phyloP scores from a whole-genome alignment of 2,797 vertebrate species.

The Meriones psammophilus region DNA sequence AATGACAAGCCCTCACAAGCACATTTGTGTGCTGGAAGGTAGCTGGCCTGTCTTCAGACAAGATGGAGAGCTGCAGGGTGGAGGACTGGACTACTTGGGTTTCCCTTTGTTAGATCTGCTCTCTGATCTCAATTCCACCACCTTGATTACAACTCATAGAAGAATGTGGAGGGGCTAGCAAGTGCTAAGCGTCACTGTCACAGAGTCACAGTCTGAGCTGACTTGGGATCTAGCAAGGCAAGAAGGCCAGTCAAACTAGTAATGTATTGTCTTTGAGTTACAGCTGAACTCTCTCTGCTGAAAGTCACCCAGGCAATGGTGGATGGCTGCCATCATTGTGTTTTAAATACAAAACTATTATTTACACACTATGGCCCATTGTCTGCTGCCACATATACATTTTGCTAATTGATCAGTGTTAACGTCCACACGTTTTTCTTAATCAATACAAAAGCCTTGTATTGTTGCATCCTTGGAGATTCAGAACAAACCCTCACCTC shows the following conservation, averaged over 20 bases:
- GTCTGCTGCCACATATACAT: neutral
- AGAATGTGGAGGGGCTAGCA: neutral
- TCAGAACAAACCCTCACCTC: conserved; percentile 3
- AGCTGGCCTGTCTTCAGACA: neutral
- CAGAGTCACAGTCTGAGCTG: conserved; percentile 50
- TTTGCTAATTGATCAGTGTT: conserved; percentile 76
- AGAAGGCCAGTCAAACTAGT: neutral
- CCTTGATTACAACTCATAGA: neutral
- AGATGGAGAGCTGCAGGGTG: neutral
- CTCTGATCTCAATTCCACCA: neutral
- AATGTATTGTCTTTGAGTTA: conserved; percentile 52
- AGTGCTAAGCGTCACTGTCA: neutral
- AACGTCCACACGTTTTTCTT: neutral
- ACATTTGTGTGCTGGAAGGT: neutral
- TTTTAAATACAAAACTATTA: conserved; percentile 34
- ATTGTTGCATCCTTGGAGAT: conserved; percentile 6
- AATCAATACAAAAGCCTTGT: conserved; percentile 41
- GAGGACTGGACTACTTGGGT: neutral
- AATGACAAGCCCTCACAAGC: neutral
- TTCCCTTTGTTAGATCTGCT: neutral
- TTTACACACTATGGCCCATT: conserved; percentile 48
- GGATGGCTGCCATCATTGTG: conserved; percentile 46
- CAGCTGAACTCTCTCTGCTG: neutral
- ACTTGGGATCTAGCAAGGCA: neutral
- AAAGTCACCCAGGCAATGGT: conserved; percentile 18